Conservation (phyloP, 23 tunicate genomes). For the Halocynthia roretzi region DNA sequence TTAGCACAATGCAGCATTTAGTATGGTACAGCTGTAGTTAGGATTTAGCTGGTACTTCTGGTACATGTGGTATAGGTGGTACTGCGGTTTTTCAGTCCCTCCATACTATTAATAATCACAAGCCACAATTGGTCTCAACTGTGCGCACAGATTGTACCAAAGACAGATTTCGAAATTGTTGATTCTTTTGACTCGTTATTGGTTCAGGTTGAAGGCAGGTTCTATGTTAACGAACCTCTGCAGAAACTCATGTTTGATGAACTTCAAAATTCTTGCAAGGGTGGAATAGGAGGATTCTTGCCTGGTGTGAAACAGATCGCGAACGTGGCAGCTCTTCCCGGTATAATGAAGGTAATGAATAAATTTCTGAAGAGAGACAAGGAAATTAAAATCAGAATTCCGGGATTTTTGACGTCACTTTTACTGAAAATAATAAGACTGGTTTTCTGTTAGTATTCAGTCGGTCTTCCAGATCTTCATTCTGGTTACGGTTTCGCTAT, state of each 20-base stretch:
- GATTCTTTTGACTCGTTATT: too few species aligned
- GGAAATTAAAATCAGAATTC: background rate
- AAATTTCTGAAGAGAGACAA: background rate
- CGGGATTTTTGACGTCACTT: background rate
- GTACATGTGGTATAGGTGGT: too few species aligned
- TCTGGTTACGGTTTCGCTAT: slow-evolving; percentile 99
- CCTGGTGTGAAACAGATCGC: slow-evolving; percentile 99
- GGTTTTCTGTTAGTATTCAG: slow-evolving; percentile 29
- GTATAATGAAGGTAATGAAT: slow-evolving; percentile 81
- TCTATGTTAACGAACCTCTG: slow-evolving; percentile 82
- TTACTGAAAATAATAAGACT: background rate
- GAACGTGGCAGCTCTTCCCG: slow-evolving; percentile 98
- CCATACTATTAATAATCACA: background rate
- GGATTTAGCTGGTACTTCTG: background rate
- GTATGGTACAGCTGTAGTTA: background rate
- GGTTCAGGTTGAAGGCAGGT: slow-evolving; percentile 79
- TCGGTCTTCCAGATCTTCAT: slow-evolving; percentile 96
- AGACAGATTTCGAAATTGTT: too few species aligned
- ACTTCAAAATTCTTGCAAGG: slow-evolving; percentile 76
- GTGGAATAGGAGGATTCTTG: slow-evolving; percentile 82
- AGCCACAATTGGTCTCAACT: too few species aligned
- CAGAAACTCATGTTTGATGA: slow-evolving; percentile 96
- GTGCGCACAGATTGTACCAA: too few species aligned
- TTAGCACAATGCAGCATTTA: too few species aligned
- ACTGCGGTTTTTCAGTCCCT: background rate